Base-by-base conservation (phyloP, 1,140 invertebrate genomes). In the Octopus bimaculoides region DNA sequence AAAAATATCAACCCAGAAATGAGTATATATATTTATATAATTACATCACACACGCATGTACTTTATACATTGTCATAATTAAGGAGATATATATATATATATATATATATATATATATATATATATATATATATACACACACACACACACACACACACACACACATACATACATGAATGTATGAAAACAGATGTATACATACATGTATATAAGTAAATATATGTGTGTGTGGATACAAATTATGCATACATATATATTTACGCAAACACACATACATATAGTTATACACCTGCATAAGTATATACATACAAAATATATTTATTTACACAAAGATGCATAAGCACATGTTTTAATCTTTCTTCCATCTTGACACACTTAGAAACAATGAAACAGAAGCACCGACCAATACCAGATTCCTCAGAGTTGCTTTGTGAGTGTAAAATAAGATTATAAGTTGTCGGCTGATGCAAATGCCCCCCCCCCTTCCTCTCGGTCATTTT, bases 31-130 rank as follows among this genome's bases (percentile, higher is more conserved):
- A 61, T 17, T 9, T 17, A 61, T 17, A 61, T 61, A 61, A 9
- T 10, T 61, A 61, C 17, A 61, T 61, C 9, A 61, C 17, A 61
- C 56, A 61, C 17, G 17, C 17, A 61, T 61, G 17, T 61, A 61
- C 17, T 61, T 10, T 61, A 61, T 17, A 61, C 56, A 61, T 61
- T 10, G 9, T 10, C 17, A 61, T 61, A 61, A 10, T 10, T 61
- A 61, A 10, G 17, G 9, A 3, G 9, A 61, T 61, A 61, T 61
- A 61, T 61, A 61, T 17, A 61, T 10, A 61, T 61, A 61, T 17
- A 61, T 17, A 61, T 61, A 61, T 61, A 61, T 61, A 61, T 61
- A 61, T 61, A 61, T 61, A 61, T 61, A 61, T 61, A 61, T 61
- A 61, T 17, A 61, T 61, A 61, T 61, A 61, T 61, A 61, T 17